A percentile compares a stretch with the other conserved stretches of the same genome.
Evolutionary conservation across 2,888 invertebrate species (phyloP).

Genomic region (Eretmocerus hayati): DNA sequence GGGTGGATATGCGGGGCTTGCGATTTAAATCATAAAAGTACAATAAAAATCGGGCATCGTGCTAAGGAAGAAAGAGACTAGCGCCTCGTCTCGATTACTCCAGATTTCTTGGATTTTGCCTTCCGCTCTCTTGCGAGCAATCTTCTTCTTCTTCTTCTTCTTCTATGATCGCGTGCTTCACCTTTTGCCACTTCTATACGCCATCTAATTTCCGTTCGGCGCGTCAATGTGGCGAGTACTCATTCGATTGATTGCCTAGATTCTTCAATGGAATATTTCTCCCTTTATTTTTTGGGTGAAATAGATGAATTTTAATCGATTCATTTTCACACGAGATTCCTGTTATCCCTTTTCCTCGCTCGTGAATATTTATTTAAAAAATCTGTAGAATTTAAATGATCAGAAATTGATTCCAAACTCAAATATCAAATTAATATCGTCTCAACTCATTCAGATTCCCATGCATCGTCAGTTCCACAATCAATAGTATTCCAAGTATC

Average conservation of each 20-base stretch:
- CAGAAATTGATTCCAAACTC: too few species aligned
- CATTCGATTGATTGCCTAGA: too few species aligned
- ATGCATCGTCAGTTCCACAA: too few species aligned
- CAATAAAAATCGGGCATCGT: constrained; percentile 40
- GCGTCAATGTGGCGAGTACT: not conserved
- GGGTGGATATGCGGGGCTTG: constrained; percentile 38
- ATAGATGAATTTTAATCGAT: not conserved
- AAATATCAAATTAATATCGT: too few species aligned
- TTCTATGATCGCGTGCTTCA: not conserved
- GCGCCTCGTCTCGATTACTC: not conserved
- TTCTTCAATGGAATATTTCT: not conserved
- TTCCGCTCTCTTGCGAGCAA: not conserved
- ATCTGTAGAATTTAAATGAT: too few species aligned
- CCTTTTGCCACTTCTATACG: too few species aligned
- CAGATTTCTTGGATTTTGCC: not conserved
- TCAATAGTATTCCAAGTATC: too few species aligned
- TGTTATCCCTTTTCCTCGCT: too few species aligned
- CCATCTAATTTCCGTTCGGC: not conserved
- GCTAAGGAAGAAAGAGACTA: too few species aligned
- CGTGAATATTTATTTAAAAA: too few species aligned
- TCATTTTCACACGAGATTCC: too few species aligned
- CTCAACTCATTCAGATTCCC: too few species aligned
- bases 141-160: not conserved
- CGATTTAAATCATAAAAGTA: constrained; percentile 45
- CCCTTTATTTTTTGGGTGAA: not conserved